These are phyloP conservation scores for Theristus sp. DNA, from an alignment of 2,888 invertebrate species.

Conservation along the genomic window DNA sequence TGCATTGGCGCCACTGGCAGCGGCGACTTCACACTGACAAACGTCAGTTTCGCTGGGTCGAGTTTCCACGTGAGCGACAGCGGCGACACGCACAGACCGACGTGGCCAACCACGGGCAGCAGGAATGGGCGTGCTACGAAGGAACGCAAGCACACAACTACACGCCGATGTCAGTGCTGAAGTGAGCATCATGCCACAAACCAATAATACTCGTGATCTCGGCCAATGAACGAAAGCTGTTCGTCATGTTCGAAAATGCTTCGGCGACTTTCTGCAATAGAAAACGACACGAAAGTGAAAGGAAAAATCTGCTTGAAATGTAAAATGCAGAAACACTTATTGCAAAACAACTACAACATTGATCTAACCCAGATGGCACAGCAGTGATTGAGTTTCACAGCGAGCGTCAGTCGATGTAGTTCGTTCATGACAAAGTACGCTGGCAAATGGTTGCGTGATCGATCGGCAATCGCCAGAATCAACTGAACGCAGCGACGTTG, in stretches of 20 bases:
- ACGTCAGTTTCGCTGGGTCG: neutral
- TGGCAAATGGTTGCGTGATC: conserved; percentile 72
- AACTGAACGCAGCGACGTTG: conserved; percentile 35
- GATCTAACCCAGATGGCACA: conserved; percentile 70
- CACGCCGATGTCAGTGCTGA: neutral
- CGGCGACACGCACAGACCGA: conserved; percentile 52
- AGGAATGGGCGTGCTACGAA: conserved; percentile 52
- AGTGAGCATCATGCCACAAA: conserved; percentile 2
- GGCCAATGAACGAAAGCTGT: conserved; percentile 75
- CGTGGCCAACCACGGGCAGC: conserved; percentile 67
- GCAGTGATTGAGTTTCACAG: conserved; percentile 53
- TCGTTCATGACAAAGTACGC: conserved; percentile 88
- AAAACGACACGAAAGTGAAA: neutral
- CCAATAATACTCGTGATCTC: conserved; percentile 88
- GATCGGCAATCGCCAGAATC: conserved; percentile 69
- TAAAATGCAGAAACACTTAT: neutral
- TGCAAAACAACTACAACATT: neutral
- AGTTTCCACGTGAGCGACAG: neutral
- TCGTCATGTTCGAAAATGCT: conserved; percentile 65
- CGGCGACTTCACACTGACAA: conserved; percentile 48
- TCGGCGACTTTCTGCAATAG: conserved; percentile 53
- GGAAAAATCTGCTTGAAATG: conserved; percentile 3
- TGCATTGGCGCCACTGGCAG: conserved; percentile 53
- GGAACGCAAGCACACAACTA: neutral
- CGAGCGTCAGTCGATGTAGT: conserved; percentile 50